Base-by-base conservation (phyloP, 1,140 invertebrate species). In the Pogonomyrmex californicus region DNA sequence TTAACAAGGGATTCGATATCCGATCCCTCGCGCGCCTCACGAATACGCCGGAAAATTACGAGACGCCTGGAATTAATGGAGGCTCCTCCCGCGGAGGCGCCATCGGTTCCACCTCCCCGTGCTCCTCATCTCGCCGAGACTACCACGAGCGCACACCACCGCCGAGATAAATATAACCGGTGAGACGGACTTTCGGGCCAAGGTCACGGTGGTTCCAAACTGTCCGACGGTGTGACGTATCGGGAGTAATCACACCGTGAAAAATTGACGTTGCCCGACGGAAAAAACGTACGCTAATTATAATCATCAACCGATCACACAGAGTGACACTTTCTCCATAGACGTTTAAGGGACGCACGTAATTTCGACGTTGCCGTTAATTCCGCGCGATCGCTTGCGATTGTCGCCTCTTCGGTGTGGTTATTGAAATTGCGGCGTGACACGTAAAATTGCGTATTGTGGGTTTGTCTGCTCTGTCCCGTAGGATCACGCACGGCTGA, bases 121-220 rank as follows among this genome's bases (percentile, higher is more conserved):
- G 47, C 66, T 38, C 66, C 63, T 83, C 79, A 65, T 23, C 44
- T 78, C n/a, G 30, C 75, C 56, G 36, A 89, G 73, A 71, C 77
- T 70, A 70, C n/a, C 44, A 30, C 65, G 23, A 41, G 17, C 49
- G 38, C 66, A 36, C 66, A 78, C 30, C 78, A 23, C 54, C 30
- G 23, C 44, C 73, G 63, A 23, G 89, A 90, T 86, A 89, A 87
- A 90, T 90, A 90, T 85, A 90, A 87, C 63, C 73, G 68, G 49
- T 33, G 88, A 85, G 58, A 66, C 66, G 47, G 62, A 62, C 56
- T 89, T 79, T 76, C 58, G 68, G 88, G 89, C 86, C 89, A 90
- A 89, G 89, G 89, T 87, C n/a, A 36, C 88, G 23, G 0, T 12
- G 62, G 2, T n/a, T 12, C 56, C 68, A 54, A 58, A 12, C 44